Evolutionary conservation across 2,888 invertebrate species (phyloP).

Genomic region (Coelopa pilipes): DNA sequence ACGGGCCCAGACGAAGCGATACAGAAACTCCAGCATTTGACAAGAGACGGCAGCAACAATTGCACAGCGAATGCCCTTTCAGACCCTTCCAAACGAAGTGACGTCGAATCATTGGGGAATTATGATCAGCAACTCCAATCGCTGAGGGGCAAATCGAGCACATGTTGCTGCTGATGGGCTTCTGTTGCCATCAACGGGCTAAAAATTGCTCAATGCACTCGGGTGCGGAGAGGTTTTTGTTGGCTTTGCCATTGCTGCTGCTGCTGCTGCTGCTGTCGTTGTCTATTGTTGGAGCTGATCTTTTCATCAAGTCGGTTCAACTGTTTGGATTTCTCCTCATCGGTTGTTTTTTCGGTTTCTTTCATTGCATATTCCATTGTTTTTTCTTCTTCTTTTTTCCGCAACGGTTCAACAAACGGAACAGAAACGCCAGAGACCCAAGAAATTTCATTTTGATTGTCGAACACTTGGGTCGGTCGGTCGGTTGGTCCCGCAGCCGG

Average conservation of each 20-base stretch:
- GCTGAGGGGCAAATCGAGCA: not conserved
- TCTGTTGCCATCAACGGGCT: not conserved
- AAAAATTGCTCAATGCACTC: constrained; percentile 25
- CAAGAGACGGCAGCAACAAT: too few species aligned
- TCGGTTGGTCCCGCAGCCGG: not conserved
- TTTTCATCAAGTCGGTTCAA: constrained; percentile 17
- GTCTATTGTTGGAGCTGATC: constrained; percentile 22
- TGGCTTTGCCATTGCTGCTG: not conserved
- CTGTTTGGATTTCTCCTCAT: constrained; percentile 1
- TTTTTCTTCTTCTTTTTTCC: constrained; percentile 4
- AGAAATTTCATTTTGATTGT: constrained; percentile 46
- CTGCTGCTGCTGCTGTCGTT: constrained; percentile 8
- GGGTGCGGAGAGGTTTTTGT: constrained; percentile 13
- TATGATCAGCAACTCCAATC: not conserved
- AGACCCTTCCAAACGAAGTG: too few species aligned
- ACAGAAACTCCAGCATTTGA: too few species aligned
- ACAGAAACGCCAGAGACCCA: constrained; percentile 42
- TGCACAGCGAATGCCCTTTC: too few species aligned
- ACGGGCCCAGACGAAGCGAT: too few species aligned
- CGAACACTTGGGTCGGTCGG: constrained; percentile 31
- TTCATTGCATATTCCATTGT: not conserved
- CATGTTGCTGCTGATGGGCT: not conserved
- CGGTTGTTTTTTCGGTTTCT: constrained; percentile 5
- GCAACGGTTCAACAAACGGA: constrained; percentile 35
- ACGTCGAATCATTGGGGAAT: not conserved